phyloP scores from a whole-genome alignment of 2,888 invertebrate genomes.

The Volucella inanis region DNA sequence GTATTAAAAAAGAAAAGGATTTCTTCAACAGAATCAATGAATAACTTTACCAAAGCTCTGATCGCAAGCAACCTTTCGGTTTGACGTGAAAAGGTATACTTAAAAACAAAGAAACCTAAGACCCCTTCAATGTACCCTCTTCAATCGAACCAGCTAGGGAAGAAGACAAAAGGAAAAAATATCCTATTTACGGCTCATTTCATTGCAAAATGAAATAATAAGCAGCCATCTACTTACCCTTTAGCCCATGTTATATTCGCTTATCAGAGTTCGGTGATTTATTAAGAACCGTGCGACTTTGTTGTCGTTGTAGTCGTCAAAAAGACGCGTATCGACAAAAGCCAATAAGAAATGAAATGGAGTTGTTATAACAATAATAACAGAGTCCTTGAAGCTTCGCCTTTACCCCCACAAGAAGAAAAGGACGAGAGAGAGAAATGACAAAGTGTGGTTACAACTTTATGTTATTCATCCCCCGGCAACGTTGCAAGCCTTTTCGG shows the following conservation, averaged over 20 bases:
- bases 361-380: slow-evolving; percentile 33
- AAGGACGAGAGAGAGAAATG: slow-evolving; percentile 3
- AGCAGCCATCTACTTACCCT: not conserved
- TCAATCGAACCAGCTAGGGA: too few species aligned
- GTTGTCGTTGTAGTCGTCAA: slow-evolving; percentile 20
- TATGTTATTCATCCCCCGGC: slow-evolving; percentile 42
- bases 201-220: slow-evolving; percentile 40
- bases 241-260: too few species aligned
- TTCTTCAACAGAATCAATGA: not conserved
- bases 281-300: not conserved
- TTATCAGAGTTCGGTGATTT: not conserved
- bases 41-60: slow-evolving; percentile 12
- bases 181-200: slow-evolving; percentile 45
- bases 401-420: not conserved
- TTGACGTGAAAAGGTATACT: not conserved
- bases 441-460: slow-evolving; percentile 11
- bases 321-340: slow-evolving; percentile 18
- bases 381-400: slow-evolving; percentile 32
- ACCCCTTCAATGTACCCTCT: not conserved
- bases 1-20: not conserved
- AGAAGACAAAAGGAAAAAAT: not conserved
- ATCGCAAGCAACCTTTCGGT: slow-evolving; percentile 26
- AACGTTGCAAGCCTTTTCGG: slow-evolving; percentile 38
- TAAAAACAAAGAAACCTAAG: not conserved
- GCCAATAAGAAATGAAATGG: slow-evolving; percentile 40